Base-by-base conservation (phyloP, 2,113 vertebrate species). In the Meriones unguiculatus region DNA sequence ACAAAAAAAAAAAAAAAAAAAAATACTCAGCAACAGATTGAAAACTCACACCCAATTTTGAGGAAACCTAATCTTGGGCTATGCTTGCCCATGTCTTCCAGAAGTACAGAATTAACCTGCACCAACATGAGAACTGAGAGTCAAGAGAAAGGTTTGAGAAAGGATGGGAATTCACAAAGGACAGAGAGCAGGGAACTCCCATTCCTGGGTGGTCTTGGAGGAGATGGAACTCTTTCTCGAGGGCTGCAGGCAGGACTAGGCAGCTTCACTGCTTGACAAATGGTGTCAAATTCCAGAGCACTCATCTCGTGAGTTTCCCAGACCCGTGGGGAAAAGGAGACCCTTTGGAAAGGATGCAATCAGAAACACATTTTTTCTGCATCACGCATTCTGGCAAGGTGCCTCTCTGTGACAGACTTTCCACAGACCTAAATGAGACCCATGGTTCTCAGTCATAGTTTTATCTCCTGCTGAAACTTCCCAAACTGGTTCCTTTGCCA, bases 351-450 rank as follows among this genome's bases (percentile, higher is more conserved):
- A 70, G 13, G 76, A 65, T 59, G 57, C 59, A 90, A 82, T 69
- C 35, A 93, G 77, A 95, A 90, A 94, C 82, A 50, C 46, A 69
- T 65, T 65, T n/a, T 96, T 89, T 87, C 67, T 90, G n/a, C n/a
- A 28, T 69, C 24, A 69, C 24, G 3, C 62, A 11, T 0, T 32
- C 70, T 84, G 88, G 64, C 46, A 81, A 64, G 54, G 54, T n/a
- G 25, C 28, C 75, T 59, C 72, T 72, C 38, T 30, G n/a, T 4
- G 1, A 50, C 69, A 41, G 57, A 92, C 67, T 57, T 52, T 70
- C 25, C 22, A 18, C 62, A 81, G 65, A 86, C 67, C 30, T 10
- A 0, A 70, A 87, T 90, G 72, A 82, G 59, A 84, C 57, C 65
- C 70, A 54, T 84, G 59, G 54, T 67, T 85, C 84, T 64, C 2